A percentile compares a stretch with the other conserved stretches of the same genome.
These are phyloP conservation scores for Distichodus sexfasciatus DNA, from an alignment of 2,797 vertebrate species.

Conservation along the genomic window DNA sequence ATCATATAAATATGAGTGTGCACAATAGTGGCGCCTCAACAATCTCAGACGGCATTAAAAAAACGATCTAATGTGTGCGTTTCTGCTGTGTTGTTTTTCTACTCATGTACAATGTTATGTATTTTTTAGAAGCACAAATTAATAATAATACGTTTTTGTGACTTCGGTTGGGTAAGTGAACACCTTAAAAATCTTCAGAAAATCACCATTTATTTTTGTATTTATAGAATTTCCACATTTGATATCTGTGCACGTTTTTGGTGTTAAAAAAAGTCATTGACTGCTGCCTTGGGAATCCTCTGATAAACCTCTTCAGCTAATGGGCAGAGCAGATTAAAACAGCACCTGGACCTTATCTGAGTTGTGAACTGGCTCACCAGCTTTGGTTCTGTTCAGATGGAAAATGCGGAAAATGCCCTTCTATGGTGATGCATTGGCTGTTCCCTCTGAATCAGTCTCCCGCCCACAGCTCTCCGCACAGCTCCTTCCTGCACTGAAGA, in stretches of 20 bases:
- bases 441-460: slow-evolving; percentile 18
- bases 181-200: background rate
- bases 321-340: background rate
- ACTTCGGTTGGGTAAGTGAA: background rate
- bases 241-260: background rate
- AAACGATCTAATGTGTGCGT: too few species aligned
- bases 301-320: slow-evolving; percentile 16
- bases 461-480: slow-evolving; percentile 3
- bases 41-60: too few species aligned
- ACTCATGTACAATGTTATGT: background rate
- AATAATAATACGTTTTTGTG: background rate
- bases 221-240: background rate
- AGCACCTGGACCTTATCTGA: slow-evolving; percentile 9
- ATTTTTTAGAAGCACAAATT: too few species aligned
- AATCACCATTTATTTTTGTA: background rate
- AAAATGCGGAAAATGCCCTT: slow-evolving; percentile 7
- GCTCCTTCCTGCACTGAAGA: slow-evolving; percentile 38
- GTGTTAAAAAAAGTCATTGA: background rate
- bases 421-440: slow-evolving; percentile 2
- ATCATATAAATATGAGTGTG: too few species aligned
- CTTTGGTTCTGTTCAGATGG: slow-evolving; percentile 3
- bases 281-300: background rate
- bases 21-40: too few species aligned
- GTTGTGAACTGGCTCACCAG: background rate
- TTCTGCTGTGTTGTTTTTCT: background rate